Evolutionary conservation across 2,888 invertebrate species (phyloP).

Genomic region (Caenorhabditis sinica): DNA sequence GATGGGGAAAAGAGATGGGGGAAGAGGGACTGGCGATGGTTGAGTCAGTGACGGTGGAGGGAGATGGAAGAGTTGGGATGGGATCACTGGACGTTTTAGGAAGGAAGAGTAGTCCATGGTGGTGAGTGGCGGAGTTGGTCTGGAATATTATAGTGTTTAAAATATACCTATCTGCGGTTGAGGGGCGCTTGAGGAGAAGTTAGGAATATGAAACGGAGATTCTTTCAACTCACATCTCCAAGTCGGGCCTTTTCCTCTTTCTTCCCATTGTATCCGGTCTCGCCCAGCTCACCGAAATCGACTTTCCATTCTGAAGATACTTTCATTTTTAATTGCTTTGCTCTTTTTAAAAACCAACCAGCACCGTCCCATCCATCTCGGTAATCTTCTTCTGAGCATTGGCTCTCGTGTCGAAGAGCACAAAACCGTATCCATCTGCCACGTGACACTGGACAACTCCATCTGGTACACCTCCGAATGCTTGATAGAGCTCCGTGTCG

Average conservation of each 20-base stretch:
- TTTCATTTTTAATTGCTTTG: not conserved
- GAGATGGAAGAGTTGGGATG: constrained; percentile 39
- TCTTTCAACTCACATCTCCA: constrained; percentile 20
- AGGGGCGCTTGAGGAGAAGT: not conserved
- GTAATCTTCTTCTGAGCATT: constrained; percentile 62
- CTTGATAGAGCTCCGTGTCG: constrained; percentile 49
- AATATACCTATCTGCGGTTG: not conserved
- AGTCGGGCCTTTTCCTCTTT: constrained; percentile 47
- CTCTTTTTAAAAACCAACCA: constrained; percentile 13
- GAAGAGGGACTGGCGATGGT: not conserved
- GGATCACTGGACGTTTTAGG: constrained; percentile 28
- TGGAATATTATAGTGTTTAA: not conserved
- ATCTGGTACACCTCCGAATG: constrained; percentile 54
- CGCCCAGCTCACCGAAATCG: constrained; percentile 62
- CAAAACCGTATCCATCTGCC: constrained; percentile 65
- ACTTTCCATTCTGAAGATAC: constrained; percentile 45
- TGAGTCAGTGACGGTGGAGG: not conserved
- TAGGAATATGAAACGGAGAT: not conserved
- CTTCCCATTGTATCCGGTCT: constrained; percentile 52
- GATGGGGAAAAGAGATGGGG: constrained; percentile 36
- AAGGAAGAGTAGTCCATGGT: constrained; percentile 21
- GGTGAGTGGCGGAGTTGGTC: not conserved
- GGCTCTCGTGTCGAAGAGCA: constrained; percentile 55
- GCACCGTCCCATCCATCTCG: constrained; percentile 55
- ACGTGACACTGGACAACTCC: constrained; percentile 67